Conservation (phyloP, 2,888 invertebrate species). For the Polylopha cassiicola region DNA sequence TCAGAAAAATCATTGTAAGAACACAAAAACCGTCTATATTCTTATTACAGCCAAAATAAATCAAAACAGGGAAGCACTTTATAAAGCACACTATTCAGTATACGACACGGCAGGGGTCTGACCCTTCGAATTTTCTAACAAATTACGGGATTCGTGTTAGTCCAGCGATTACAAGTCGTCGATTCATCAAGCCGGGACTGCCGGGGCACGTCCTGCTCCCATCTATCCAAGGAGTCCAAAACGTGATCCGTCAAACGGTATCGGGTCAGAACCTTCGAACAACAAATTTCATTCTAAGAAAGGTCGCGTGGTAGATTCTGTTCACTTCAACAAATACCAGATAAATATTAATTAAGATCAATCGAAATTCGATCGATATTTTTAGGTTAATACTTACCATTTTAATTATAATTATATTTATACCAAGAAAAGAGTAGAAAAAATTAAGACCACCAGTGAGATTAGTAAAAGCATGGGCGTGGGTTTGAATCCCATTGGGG, state of each 20-base stretch:
- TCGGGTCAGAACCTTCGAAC: conserved; percentile 52
- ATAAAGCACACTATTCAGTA: conserved; percentile 10
- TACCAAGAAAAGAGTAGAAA: too few species aligned
- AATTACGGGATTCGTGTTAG: conserved; percentile 66
- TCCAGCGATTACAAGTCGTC: conserved; percentile 68
- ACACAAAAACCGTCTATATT: background rate
- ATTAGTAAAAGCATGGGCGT: too few species aligned
- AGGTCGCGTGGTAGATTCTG: conserved; percentile 25
- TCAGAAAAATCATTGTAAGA: too few species aligned
- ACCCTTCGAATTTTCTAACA: conserved; percentile 37
- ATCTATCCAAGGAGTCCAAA: conserved; percentile 61
- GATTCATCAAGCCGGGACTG: conserved; percentile 64
- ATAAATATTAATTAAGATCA: too few species aligned
- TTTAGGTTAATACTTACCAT: too few species aligned
- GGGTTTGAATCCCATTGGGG: too few species aligned
- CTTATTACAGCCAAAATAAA: conserved; percentile 5
- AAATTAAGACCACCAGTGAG: too few species aligned
- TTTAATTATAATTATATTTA: too few species aligned
- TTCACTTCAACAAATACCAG: too few species aligned
- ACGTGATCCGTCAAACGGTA: conserved; percentile 68
- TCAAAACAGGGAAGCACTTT: conserved; percentile 8
- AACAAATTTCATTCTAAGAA: conserved; percentile 57
- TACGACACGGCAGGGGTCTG: conserved; percentile 18
- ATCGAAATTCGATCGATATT: too few species aligned
- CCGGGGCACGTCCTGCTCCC: conserved; percentile 63